phyloP scores from a whole-genome alignment of 2,888 invertebrate genomes.

The Cantharis rustica region DNA sequence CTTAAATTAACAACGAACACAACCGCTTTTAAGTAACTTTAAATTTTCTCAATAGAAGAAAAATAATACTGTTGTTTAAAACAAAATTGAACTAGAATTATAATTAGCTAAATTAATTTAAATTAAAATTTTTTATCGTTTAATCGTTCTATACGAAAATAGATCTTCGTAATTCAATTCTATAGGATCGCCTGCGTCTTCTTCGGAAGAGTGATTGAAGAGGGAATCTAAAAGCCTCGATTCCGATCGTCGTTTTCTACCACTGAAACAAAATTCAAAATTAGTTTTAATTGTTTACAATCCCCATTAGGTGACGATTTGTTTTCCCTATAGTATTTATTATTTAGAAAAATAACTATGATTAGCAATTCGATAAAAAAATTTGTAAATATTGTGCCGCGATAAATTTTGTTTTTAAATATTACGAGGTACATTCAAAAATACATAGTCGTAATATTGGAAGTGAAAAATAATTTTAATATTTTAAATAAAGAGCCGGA shows the following conservation, averaged over 20 bases:
- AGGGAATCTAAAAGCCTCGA: slow-evolving; percentile 36
- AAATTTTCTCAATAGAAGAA: background rate
- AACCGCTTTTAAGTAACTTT: slow-evolving; percentile 20
- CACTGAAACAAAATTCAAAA: slow-evolving; percentile 42
- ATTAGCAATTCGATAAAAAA: background rate
- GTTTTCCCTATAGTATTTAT: background rate
- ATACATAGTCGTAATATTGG: background rate
- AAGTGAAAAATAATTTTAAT: background rate
- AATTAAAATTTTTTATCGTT: slow-evolving; percentile 12
- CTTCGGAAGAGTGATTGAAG: slow-evolving; percentile 38
- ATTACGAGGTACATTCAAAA: background rate
- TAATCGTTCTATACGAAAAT: slow-evolving; percentile 14
- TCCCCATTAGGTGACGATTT: background rate
- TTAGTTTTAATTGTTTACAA: background rate
- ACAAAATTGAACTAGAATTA: slow-evolving; percentile 3
- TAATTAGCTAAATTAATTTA: slow-evolving; percentile 9
- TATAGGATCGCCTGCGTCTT: slow-evolving; percentile 28
- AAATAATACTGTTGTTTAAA: slow-evolving; percentile 20
- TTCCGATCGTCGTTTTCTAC: slow-evolving; percentile 50
- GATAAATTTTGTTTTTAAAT: background rate
- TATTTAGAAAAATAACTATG: background rate
- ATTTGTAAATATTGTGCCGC: background rate
- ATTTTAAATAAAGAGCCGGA: background rate
- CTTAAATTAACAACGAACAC: slow-evolving; percentile 20
- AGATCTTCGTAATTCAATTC: slow-evolving; percentile 28